These are phyloP conservation scores for Cyanistes caeruleus DNA, from an alignment of 2,113 vertebrate genomes.

Conservation along the genomic window DNA sequence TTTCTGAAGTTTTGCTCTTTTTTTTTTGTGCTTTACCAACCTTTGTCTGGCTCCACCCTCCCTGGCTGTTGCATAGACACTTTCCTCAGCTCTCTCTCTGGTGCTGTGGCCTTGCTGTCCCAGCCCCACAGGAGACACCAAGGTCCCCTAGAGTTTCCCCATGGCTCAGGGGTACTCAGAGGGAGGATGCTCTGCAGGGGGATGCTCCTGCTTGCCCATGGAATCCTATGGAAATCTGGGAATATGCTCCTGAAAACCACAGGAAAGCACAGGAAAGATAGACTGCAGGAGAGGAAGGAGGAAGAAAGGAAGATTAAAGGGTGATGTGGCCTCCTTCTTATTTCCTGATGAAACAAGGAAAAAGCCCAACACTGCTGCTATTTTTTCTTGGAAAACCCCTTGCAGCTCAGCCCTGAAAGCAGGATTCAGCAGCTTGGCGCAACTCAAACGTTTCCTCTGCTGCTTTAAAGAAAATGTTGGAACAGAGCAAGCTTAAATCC, in stretches of 20 bases:
- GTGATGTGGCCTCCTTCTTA: background rate
- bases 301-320: background rate
- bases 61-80: background rate
- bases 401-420: constrained; percentile 20
- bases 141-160: background rate
- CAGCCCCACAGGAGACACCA: fast-evolving
- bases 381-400: background rate
- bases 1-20: background rate
- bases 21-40: background rate
- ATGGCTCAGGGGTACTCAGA: background rate
- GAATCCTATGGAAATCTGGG: background rate
- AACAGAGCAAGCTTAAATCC: constrained; percentile 26
- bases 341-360: background rate
- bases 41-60: background rate
- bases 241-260: background rate
- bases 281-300: background rate
- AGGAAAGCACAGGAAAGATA: background rate
- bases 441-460: background rate
- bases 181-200: background rate
- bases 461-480: constrained; percentile 2
- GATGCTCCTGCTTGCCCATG: background rate
- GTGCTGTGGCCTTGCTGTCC: background rate
- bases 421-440: background rate
- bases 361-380: background rate
- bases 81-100: background rate